Percentiles rank a stretch among this genome's conserved stretches.
These are phyloP conservation scores for Tragopan temminckii DNA, from an alignment of 2,797 vertebrate genomes.

Conservation along the genomic window DNA sequence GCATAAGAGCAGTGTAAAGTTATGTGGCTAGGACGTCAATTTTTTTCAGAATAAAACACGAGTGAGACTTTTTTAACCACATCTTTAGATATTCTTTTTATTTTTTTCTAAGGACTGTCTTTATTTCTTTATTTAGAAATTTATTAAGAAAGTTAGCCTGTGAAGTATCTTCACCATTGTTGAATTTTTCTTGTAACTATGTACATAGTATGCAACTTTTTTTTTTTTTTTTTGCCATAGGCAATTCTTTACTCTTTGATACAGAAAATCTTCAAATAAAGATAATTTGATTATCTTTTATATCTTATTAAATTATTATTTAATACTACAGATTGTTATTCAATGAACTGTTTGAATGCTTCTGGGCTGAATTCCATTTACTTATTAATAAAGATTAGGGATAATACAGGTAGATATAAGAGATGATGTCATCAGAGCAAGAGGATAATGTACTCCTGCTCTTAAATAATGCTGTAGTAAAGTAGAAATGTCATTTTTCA, in stretches of 20 bases:
- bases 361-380: slow-evolving; percentile 61
- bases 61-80: background rate
- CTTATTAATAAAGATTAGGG: slow-evolving; percentile 59
- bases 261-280: background rate
- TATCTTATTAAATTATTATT: no score
- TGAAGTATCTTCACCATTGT: background rate
- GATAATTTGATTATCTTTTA: no score
- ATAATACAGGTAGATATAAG: slow-evolving; percentile 48
- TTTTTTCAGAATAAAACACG: background rate
- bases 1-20: background rate
- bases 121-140: background rate
- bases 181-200: background rate
- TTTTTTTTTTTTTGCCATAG: background rate
- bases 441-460: slow-evolving; percentile 43
- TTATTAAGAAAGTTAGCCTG: background rate
- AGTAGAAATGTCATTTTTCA: slow-evolving; percentile 41
- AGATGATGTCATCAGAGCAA: slow-evolving; percentile 54
- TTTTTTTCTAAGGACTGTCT: background rate
- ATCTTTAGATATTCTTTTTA: background rate
- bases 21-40: background rate
- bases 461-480: slow-evolving; percentile 6
- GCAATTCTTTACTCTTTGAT: background rate
- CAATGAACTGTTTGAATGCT: slow-evolving; percentile 24
- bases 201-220: background rate
- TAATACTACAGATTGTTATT: slow-evolving; percentile 41